Base-by-base conservation (phyloP, 2,888 invertebrate genomes). In the Netelia melanura region DNA sequence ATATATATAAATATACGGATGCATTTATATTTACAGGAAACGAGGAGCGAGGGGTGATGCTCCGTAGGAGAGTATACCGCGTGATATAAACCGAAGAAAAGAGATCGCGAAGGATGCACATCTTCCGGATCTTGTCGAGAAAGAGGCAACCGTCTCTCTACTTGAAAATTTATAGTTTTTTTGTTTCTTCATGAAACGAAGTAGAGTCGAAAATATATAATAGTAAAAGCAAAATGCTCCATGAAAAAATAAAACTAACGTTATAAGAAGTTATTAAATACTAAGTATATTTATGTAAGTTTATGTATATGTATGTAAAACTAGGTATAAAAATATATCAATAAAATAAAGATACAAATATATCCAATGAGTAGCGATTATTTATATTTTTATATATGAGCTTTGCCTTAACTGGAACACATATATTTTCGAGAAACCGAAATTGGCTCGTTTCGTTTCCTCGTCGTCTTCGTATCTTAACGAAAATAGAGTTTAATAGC, bases 11-110 rank as follows among this genome's bases (percentile, higher is more conserved):
- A 58, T 23, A n/a, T 64, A 38, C 38, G 17, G n/a, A 11, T 52
- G 52, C 17, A 38, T 74, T 17, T 48, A 23, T 23, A 44, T 10
- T 10, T 48, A 58, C 10, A 25, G 5, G 61, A 44, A 48, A 62
- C 23, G 21, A 30, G 48, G 30, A 30, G 30, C 5, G 48, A 11
- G 17, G n/a, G 11, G 62, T 48, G 48, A 52, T 58, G 21, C 62
- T 52, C 21, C 17, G 21, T 38, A 14, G 38, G 43, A 71, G 21
- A 74, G 62, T 58, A 62, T 52, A 44, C 62, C 48, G 17, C 74
- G 62, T 74, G 17, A 74, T 72, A 71, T 77, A 58, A 65, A 65
- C 56, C 65, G 44, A 21, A 77, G 76, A 65, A 82, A 58, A 74
- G 54, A 52, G 70, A 64, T 38, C 54, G 14, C 64, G 14, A 23